Evolutionary conservation across 2,888 invertebrate species (phyloP), one percentile per base, ranked within the genome.

Genomic region (Tetragonisca angustula): DNA sequence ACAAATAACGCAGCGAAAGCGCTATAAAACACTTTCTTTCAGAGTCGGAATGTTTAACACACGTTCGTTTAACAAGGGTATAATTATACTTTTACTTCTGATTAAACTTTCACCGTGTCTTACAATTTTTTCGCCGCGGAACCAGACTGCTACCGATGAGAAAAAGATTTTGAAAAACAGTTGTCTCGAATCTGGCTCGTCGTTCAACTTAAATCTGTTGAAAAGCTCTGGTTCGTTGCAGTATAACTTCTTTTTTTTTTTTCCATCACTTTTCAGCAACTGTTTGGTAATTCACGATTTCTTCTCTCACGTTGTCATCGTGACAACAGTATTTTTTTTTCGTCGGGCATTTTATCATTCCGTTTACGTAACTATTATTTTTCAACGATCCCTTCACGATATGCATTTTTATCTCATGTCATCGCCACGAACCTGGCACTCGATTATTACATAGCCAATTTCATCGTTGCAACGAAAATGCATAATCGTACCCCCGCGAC

Each of bases 381-480:
- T 21, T 15, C 32, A 74, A 9, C 24, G 64, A 76, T n/a, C 36
- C 50, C 19, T 43, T 43, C 76, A 61, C 19, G 64, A 64, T 27
- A 64, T 4, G 19, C 64, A 70, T 64, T 32, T 64, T 32, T 64
- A 56, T 69, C n/a, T 50, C 50, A 4, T 68, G 59, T 76, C 50
- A 65, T 64, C 36, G 49, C 32, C 9, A 36, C 54, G 15, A 49
- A n/a, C 15, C 15, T 64, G 64, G 43, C 52, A 36, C 17, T 17
- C 64, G 69, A 81, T 65, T 64, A 81, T 65, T 64, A 68, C 72
- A 80, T 68, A 54, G 54, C 24, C n/a, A 19, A 59, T 43, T 43
- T 15, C 65, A 43, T 43, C 36, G 43, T 71, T 56, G 36, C 71
- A 56, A 59, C 13, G 9, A 13, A 43, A 27, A 54, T 19, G 15